Evolutionary conservation across 2,113 vertebrate species (phyloP).

Genomic region (Calidris pygmaea): DNA sequence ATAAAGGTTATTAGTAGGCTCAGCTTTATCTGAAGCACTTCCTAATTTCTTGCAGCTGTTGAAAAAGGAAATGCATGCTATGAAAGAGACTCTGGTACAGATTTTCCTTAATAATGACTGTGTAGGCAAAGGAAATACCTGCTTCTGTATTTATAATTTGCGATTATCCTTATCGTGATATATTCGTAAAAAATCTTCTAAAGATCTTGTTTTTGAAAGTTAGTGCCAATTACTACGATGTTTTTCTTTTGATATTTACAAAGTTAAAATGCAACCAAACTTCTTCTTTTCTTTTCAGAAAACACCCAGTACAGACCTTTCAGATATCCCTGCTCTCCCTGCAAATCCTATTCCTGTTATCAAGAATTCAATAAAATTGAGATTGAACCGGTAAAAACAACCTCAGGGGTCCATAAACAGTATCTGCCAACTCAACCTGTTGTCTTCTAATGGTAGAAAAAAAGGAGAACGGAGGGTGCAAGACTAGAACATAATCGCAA

Average conservation of each 20-base stretch:
- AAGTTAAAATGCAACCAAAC: neutral
- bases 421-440: constrained; percentile 72
- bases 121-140: neutral
- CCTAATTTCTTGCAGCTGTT: neutral
- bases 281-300: constrained; percentile 73
- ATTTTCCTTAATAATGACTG: neutral
- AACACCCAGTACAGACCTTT: constrained; percentile 74
- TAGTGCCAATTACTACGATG: neutral
- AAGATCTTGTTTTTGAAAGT: neutral
- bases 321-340: constrained; percentile 76
- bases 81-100: neutral
- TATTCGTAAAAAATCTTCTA: neutral
- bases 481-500: constrained; percentile 60
- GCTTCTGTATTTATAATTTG: neutral
- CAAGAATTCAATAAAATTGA: constrained; percentile 87
- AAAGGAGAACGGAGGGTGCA: constrained; percentile 67
- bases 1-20: neutral
- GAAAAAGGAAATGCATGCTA: neutral
- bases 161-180: neutral
- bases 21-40: neutral
- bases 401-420: constrained; percentile 72
- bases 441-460: constrained; percentile 68
- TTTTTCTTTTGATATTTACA: neutral
- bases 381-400: constrained; percentile 80
- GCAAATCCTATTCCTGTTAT: constrained; percentile 80